phyloP scores from a whole-genome alignment of 2,113 vertebrate genomes.

The Scomber japonicus region DNA sequence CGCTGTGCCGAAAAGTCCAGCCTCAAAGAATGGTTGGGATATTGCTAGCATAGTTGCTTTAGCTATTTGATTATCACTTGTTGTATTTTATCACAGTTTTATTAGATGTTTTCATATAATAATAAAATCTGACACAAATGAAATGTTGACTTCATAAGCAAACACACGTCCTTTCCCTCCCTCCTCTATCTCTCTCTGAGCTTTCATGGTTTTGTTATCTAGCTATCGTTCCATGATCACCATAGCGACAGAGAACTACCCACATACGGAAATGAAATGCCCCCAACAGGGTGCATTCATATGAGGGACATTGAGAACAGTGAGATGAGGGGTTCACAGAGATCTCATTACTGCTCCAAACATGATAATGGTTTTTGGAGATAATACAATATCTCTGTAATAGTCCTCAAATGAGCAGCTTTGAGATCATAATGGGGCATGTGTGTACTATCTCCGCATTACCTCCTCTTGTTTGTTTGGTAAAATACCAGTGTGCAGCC shows the following conservation, averaged over 20 bases:
- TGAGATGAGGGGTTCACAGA: constrained; percentile 1
- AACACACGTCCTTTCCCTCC: too few species aligned
- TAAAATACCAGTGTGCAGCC: too few species aligned
- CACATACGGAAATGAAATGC: constrained; percentile 21
- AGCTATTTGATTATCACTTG: too few species aligned
- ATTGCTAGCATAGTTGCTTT: too few species aligned
- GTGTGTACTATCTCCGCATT: too few species aligned
- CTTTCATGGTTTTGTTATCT: not conserved
- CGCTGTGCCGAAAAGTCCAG: too few species aligned
- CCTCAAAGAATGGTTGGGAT: too few species aligned
- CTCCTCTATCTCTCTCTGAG: not conserved
- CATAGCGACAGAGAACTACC: constrained; percentile 41
- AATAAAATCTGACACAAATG: too few species aligned
- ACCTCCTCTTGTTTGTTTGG: too few species aligned
- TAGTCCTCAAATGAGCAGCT: not conserved
- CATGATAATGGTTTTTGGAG: not conserved
- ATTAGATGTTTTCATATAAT: too few species aligned
- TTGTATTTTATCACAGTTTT: too few species aligned
- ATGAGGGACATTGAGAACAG: not conserved
- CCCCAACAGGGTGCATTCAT: not conserved
- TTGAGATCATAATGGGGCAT: not conserved
- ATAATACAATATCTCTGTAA: not conserved
- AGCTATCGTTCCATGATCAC: constrained; percentile 2
- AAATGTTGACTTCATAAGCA: too few species aligned
- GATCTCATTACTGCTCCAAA: constrained; percentile 2